Evolutionary conservation across 2,888 invertebrate species (phyloP).

Genomic region (Lasioglossum vierecki): DNA sequence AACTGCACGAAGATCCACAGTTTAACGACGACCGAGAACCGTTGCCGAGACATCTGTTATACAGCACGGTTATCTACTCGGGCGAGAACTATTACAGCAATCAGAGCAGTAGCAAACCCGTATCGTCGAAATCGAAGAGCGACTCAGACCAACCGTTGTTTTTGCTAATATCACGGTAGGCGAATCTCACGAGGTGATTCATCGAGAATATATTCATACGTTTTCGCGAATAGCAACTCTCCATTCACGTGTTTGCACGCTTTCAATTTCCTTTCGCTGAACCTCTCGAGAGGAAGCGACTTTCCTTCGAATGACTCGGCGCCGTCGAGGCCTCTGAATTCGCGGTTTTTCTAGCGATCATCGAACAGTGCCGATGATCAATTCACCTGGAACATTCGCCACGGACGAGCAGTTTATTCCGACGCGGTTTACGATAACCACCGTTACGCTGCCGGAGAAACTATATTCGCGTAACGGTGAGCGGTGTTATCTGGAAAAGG

Average conservation of each 20-base stretch:
- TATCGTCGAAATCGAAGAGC: neutral
- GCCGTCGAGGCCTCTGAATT: neutral
- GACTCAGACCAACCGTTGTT: neutral
- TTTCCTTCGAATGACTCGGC: conserved; percentile 7
- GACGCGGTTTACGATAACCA: conserved; percentile 57
- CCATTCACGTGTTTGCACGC: neutral
- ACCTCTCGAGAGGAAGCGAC: neutral
- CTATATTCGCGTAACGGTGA: conserved; percentile 64
- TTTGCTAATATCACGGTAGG: neutral
- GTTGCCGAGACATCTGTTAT: neutral
- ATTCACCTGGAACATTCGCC: neutral
- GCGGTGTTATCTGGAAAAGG: conserved; percentile 52
- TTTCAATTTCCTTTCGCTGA: conserved; percentile 18
- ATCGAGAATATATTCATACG: neutral
- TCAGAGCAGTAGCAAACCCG: neutral
- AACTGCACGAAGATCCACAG: neutral
- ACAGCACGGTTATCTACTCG: conserved; percentile 3
- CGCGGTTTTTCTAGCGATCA: neutral
- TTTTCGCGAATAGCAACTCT: neutral
- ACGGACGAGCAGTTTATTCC: neutral
- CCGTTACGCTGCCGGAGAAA: conserved; percentile 66
- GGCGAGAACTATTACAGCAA: neutral
- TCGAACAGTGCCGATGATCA: neutral
- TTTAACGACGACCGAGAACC: neutral
- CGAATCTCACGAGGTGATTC: neutral